These are phyloP conservation scores for Hydropsyche tenuis DNA, from an alignment of 1,140 invertebrate species.

Conservation along the genomic window DNA sequence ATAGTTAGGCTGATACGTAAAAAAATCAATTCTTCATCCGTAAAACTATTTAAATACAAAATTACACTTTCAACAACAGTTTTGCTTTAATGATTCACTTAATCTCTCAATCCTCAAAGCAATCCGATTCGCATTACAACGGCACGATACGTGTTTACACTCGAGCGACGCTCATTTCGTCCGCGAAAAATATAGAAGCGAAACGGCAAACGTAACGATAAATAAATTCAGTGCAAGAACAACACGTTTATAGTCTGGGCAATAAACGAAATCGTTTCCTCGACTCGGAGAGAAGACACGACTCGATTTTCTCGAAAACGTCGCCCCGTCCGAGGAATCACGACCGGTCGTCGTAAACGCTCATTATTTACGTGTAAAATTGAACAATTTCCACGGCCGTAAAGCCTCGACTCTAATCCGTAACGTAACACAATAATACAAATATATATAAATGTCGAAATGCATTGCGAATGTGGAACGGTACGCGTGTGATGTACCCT, in stretches of 20 bases:
- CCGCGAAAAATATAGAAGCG: neutral
- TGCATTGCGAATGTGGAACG: neutral
- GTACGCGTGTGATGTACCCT: constrained; percentile 1
- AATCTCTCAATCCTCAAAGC: too few relatives aligned
- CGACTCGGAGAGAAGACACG: neutral
- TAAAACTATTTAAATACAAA: too few relatives aligned
- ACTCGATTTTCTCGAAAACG: constrained; percentile 11
- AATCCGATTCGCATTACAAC: too few relatives aligned
- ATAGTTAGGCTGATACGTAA: too few relatives aligned
- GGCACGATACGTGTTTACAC: too few relatives aligned
- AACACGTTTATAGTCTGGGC: neutral
- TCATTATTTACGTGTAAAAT: constrained; percentile 17
- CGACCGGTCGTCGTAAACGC: constrained; percentile 12
- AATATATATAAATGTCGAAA: neutral
- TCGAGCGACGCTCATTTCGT: too few relatives aligned
- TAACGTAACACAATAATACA: too few relatives aligned
- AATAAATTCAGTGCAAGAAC: neutral
- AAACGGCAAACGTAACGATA: constrained; percentile 1
- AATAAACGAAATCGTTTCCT: constrained; percentile 16
- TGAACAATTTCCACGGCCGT: constrained; percentile 11
- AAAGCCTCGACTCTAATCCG: neutral
- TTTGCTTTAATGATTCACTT: too few relatives aligned
- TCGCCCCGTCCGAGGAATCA: neutral
- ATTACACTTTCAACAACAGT: too few relatives aligned
- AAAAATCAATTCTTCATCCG: too few relatives aligned